phyloP scores from a whole-genome alignment of 2,113 vertebrate species.

The Eretmochelys imbricata region DNA sequence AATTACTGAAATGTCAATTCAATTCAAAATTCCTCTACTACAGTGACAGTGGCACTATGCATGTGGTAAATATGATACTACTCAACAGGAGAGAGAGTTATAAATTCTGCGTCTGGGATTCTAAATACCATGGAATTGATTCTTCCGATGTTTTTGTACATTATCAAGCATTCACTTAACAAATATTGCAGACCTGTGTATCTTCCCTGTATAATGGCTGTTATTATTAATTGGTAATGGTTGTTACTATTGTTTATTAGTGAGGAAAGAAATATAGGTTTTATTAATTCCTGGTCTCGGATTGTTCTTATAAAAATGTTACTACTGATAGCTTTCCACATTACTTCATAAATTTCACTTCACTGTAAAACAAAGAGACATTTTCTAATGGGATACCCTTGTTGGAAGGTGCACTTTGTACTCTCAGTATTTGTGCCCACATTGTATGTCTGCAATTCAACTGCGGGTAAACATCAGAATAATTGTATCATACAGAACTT shows the following conservation, averaged over 20 bases:
- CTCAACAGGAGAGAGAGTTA: neutral
- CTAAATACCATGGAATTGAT: neutral
- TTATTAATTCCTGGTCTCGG: neutral
- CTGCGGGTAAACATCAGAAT: neutral
- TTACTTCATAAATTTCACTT: neutral
- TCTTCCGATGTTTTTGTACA: neutral
- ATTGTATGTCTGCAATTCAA: neutral
- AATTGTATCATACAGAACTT: neutral
- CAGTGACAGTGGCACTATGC: neutral
- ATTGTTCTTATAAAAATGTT: neutral
- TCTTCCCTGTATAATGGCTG: neutral
- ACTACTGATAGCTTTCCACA: neutral
- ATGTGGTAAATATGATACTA: neutral
- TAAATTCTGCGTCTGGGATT: neutral
- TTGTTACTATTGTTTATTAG: neutral
- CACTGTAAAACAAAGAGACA: neutral
- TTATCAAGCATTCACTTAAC: accelerated
- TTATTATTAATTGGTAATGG: neutral
- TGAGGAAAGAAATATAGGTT: neutral
- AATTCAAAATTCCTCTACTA: neutral
- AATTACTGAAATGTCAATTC: neutral
- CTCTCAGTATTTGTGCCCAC: neutral
- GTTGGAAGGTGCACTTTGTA: neutral
- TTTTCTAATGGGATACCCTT: neutral
- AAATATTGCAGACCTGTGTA: neutral